Evolutionary conservation across 2,888 invertebrate genomes (phyloP), one percentile per base, ranked within the genome.

Genomic region (Athrips mouffetella): DNA sequence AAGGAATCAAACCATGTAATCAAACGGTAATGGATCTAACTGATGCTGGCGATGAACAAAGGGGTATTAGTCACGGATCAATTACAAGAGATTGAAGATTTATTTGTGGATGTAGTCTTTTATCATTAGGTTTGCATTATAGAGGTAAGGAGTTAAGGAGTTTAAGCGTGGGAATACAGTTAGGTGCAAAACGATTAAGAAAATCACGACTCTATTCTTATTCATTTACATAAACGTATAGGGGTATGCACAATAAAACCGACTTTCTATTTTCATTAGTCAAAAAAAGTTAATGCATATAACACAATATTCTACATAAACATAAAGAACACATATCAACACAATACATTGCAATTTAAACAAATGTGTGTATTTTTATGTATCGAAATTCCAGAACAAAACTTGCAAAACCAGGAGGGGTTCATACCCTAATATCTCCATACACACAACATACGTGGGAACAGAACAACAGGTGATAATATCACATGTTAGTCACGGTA

Each of bases 391-490:
- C 37, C 37, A 4, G n/a, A 5, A 11, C 21, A 37, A n/a, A 31
- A 31, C 15, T 16, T 31, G 11, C 37, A 18, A 11, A 37, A 37
- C 10, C n/a, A n/a, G n/a, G n/a, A n/a, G n/a, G n/a, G n/a, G n/a
- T n/a, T n/a, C 37, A 20, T 31, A 31, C 3, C 31, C 15, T 11
- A 15, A 11, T n/a, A 10, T 11, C 37, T 21, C 37, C 20, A 37
- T 18, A 35, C 15, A 33, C 8, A 18, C 37, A n/a, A 20, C 31
- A 31, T 31, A 11, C 44, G 76, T 84, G 83, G 75, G 83, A 85
- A 85, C 68, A 64, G 68, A 65, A 68, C 67, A 74, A 71, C 87
- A 87, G 87, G 86, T 87, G 85, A 80, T 66, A n/a, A 70, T 71
- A 70, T 60, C 69, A 69, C 77, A 80, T 80, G 79, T 76, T 63